Conservation (phyloP, 2,888 invertebrate species). For the Antheraea assamensis region DNA sequence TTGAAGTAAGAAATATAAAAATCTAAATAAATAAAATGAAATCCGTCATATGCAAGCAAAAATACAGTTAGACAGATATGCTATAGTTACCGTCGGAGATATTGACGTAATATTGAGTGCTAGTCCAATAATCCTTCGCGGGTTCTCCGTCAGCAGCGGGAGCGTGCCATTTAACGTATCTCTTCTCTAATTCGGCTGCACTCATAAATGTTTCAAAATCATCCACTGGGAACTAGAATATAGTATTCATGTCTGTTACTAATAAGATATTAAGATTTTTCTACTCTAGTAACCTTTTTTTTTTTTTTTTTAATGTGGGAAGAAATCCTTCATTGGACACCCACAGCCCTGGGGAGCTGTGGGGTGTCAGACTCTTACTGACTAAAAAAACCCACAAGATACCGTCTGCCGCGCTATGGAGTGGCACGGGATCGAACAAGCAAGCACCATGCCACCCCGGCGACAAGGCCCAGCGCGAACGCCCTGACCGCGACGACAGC, state of each 20-base stretch:
- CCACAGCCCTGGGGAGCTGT: no score
- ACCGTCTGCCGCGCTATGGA: no score
- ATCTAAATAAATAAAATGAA: background rate
- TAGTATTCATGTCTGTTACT: background rate
- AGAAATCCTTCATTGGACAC: no score
- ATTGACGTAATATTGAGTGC: constrained; percentile 68
- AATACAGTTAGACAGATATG: background rate
- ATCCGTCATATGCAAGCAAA: background rate
- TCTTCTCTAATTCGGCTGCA: constrained; percentile 59
- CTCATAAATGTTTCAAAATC: constrained; percentile 42
- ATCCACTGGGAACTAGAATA: constrained; percentile 52
- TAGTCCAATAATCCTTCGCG: constrained; percentile 65
- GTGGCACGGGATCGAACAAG: no score
- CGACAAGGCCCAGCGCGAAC: no score
- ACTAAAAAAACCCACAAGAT: no score
- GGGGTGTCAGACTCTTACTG: no score
- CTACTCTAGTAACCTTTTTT: no score
- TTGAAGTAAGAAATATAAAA: background rate
- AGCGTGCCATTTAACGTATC: constrained; percentile 64
- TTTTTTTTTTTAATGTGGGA: no score
- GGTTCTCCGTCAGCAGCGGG: constrained; percentile 58
- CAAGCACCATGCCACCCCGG: no score
- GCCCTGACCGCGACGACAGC: no score
- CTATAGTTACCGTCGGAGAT: constrained; percentile 62
- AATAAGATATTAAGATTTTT: background rate